Base-by-base conservation (phyloP, 1,140 invertebrate genomes). In the Acromyrmex charruanus region DNA sequence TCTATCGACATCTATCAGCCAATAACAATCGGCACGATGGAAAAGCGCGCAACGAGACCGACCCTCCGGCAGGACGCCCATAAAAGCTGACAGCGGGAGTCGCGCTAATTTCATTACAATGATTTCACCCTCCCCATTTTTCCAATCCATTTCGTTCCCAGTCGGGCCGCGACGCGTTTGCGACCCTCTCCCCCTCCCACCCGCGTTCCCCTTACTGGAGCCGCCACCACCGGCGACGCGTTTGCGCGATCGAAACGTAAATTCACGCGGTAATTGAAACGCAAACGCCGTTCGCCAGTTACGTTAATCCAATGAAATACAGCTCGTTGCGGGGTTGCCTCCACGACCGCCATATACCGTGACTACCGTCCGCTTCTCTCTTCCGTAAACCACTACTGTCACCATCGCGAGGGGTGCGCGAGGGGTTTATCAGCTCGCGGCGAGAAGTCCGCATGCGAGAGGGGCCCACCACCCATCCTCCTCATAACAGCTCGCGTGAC, bases 251-350 rank as follows among this genome's bases (percentile, higher is more conserved):
- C 88, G 75, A 87, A 91, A 86, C 85, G 85, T 90, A 85, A 87
- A 86, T 90, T 92, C 69, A 65, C 72, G 77, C 77, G 69, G 88
- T 93, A 92, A 93, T 93, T 93, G 92, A 92, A 92, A 93, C 90
- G 92, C 90, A 93, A 92, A 92, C 90, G 88, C 88, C 89, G 89
- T 87, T 90, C 85, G 86, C 81, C 87, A 75, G 84, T 89, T 92
- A 89, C 87, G 88, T 86, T 92, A 92, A 93, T 93, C 89, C 91
- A 87, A 92, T 92, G 89, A 92, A 92, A 92, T 90, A 93, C 85
- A 85, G 66, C 81, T 59, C 89, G 82, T 86, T 77, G 72, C 86
- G 51, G 80, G 75, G 61, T 58, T 58, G 31, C 16, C 35, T 31
- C 35, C 49, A 65, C 88, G 35, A 59, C 74, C 25, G 77, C 59